Base-by-base conservation (phyloP, 92 coral and sea anemone species). In the Parazoanthus swiftii region DNA sequence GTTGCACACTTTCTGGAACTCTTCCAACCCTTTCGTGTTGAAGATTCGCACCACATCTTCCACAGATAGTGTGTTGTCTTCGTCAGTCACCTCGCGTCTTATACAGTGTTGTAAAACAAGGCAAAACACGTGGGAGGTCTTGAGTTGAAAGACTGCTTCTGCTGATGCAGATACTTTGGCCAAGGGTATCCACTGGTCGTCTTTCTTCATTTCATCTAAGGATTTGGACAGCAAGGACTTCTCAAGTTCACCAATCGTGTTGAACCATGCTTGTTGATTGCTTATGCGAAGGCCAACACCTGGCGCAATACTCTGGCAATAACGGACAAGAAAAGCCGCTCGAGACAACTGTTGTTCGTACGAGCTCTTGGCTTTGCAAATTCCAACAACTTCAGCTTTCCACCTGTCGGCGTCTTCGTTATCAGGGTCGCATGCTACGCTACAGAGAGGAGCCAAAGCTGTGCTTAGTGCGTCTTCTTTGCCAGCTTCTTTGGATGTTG, bases 1-100 rank as follows among this genome's bases (percentile, higher is more conserved):
- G n/a, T n/a, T n/a, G n/a, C n/a, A n/a, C n/a, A n/a, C n/a, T 48
- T 70, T 35, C 67, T 83, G 86, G 20, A 83, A 83, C 21, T 83
- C 86, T 70, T 83, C 78, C 8, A 70, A 51, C 14, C 43, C 78
- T 25, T 83, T 44, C 29, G 66, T 71, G 33, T 9, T 70, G 21
- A 83, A 66, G 23, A 71, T 8, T 42, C 35, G 23, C 54, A 44
- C 66, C 44, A 83, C 66, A 50, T 70, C 66, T 83, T 83, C 86
- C 67, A 83, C 29, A 14, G 6, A 83, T 21, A 48, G 3, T n/a
- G 4, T n/a, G 15, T 42, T 15, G 16, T 29, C 78, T 29, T 83
- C 78, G 44, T 48, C 86, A 42, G 51, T 6, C 77, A 46, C n/a
- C 25, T 44, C 78, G 6, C 39, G 68, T 83, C 15, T 83, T 43